Evolutionary conservation across 2,888 invertebrate genomes (phyloP).

Genomic region (Physocephala rufipes): DNA sequence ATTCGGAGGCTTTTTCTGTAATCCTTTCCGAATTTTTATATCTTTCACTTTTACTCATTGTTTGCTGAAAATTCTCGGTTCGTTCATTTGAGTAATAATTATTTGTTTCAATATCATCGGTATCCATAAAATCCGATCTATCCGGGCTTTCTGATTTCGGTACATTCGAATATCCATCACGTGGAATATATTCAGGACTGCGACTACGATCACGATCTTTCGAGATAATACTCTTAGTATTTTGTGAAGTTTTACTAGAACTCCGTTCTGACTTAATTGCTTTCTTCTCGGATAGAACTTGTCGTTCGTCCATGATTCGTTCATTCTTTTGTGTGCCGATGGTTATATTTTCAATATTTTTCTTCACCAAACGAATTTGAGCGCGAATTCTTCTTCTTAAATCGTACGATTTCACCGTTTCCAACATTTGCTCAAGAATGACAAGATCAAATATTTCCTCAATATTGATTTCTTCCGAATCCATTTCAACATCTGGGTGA

Average conservation of each 20-base stretch:
- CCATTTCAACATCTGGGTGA: conserved; percentile 68
- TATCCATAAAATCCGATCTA: neutral
- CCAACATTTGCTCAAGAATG: conserved; percentile 77
- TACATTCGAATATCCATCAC: neutral
- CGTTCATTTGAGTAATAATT: neutral
- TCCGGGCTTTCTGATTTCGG: neutral
- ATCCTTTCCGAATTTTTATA: conserved; percentile 2
- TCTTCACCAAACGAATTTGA: conserved; percentile 79
- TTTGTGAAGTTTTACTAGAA: conserved; percentile 37
- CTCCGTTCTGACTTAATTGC: conserved; percentile 41
- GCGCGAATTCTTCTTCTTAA: conserved; percentile 79
- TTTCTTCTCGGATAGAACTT: conserved; percentile 22
- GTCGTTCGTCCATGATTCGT: neutral
- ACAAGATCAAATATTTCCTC: conserved; percentile 79
- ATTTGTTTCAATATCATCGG: neutral
- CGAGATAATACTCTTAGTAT: neutral
- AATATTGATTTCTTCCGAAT: conserved; percentile 69
- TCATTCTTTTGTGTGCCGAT: conserved; percentile 19
- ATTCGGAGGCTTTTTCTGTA: neutral
- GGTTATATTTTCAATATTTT: conserved; percentile 69
- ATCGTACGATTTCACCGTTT: conserved; percentile 80
- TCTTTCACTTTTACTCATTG: conserved; percentile 52
- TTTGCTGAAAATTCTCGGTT: neutral
- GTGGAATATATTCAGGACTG: conserved; percentile 37
- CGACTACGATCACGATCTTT: conserved; percentile 30